These are phyloP conservation scores for Sebastes oblongus DNA, from an alignment of 2,797 vertebrate species.

Conservation along the genomic window DNA sequence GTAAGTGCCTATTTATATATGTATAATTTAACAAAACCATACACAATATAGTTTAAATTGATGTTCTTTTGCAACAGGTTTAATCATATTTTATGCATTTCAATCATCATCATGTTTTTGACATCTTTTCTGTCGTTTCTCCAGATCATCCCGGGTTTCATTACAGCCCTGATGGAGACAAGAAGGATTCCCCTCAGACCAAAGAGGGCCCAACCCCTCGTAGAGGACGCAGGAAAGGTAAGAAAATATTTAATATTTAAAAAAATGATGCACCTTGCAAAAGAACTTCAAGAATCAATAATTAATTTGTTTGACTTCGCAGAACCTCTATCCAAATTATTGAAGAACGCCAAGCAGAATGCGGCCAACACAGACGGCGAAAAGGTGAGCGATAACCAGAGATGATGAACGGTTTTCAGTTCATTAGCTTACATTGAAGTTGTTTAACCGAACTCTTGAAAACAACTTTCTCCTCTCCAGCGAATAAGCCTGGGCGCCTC, in stretches of 20 bases:
- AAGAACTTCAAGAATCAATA: background rate
- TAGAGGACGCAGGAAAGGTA: slow-evolving; percentile 93
- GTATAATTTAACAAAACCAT: too few species aligned
- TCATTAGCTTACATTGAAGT: background rate
- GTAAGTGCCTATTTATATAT: slow-evolving; percentile 83
- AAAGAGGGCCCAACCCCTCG: slow-evolving; percentile 87
- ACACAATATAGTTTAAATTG: too few species aligned
- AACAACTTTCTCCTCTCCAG: slow-evolving; percentile 59
- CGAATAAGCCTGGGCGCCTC: slow-evolving; percentile 81
- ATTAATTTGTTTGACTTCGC: slow-evolving; percentile 28
- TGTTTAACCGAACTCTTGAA: background rate
- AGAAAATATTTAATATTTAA: background rate
- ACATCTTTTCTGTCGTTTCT: background rate
- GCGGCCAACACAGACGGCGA: slow-evolving; percentile 81
- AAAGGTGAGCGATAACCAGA: slow-evolving; percentile 62
- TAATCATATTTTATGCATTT: background rate
- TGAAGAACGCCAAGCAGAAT: slow-evolving; percentile 92
- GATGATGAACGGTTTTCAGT: background rate
- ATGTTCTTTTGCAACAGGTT: background rate
- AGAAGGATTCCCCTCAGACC: slow-evolving; percentile 77
- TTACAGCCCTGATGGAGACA: slow-evolving; percentile 87
- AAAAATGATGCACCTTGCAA: background rate
- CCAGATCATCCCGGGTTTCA: slow-evolving; percentile 94
- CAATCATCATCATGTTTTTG: background rate
- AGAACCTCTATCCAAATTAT: slow-evolving; percentile 93